Evolutionary conservation across 2,797 vertebrate species (phyloP).

Genomic region (Gambelia wislizenii): DNA sequence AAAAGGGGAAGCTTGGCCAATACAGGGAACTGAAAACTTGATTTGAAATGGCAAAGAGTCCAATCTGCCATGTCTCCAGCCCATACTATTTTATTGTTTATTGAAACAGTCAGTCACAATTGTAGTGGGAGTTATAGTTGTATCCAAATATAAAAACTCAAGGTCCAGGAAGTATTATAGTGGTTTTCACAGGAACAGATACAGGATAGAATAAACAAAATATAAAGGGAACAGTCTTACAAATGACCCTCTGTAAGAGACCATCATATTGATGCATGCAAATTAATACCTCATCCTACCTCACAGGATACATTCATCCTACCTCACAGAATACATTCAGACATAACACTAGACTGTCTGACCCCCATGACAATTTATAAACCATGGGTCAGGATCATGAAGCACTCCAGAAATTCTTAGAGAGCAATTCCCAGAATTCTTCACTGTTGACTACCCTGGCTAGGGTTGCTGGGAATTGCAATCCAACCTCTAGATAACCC

Average conservation of each 20-base stretch:
- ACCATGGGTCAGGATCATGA: too few relatives aligned
- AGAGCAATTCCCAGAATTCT: too few relatives aligned
- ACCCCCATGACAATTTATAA: too few relatives aligned
- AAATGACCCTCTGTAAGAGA: not conserved
- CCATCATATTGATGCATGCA: not conserved
- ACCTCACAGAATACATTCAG: too few relatives aligned
- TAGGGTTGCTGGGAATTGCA: too few relatives aligned
- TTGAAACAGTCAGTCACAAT: constrained; percentile 18
- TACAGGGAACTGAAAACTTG: constrained; percentile 11
- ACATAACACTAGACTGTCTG: too few relatives aligned
- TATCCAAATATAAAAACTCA: too few relatives aligned
- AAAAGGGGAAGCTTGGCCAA: not conserved
- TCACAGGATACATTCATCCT: too few relatives aligned
- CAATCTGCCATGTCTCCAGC: not conserved
- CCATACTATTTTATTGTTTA: not conserved
- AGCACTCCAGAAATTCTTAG: too few relatives aligned
- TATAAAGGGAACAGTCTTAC: not conserved
- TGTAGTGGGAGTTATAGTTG: not conserved
- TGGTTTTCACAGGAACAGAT: not conserved
- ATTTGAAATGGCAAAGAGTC: not conserved
- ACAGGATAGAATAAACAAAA: not conserved
- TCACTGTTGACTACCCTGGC: too few relatives aligned
- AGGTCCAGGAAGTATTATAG: too few relatives aligned
- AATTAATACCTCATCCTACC: not conserved
- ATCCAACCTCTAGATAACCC: too few relatives aligned